Evolutionary conservation across 2,888 invertebrate species (phyloP).

Genomic region (Cheilosia urbana): DNA sequence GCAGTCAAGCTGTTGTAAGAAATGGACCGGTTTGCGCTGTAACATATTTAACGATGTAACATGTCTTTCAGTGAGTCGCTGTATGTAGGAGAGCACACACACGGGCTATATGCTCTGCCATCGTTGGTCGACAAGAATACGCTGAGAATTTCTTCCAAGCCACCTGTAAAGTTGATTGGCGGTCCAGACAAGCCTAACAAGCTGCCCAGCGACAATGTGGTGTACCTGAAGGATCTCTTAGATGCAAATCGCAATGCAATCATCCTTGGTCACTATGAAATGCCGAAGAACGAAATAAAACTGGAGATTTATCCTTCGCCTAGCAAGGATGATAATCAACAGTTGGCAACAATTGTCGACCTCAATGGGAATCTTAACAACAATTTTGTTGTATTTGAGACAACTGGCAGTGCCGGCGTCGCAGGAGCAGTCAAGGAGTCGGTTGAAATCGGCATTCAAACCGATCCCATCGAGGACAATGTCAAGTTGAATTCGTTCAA

Average conservation of each 20-base stretch:
- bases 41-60: not conserved
- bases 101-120: slow-evolving; percentile 95
- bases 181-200: slow-evolving; percentile 86
- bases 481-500: slow-evolving; percentile 81
- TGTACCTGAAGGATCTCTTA: slow-evolving; percentile 84
- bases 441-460: slow-evolving; percentile 85
- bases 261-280: slow-evolving; percentile 88
- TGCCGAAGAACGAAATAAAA: slow-evolving; percentile 86
- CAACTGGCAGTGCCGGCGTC: slow-evolving; percentile 77
- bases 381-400: slow-evolving; percentile 59
- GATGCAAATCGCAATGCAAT: slow-evolving; percentile 81
- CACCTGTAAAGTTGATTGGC: slow-evolving; percentile 89
- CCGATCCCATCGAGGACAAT: slow-evolving; percentile 84
- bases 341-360: slow-evolving; percentile 82
- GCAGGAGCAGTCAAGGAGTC: slow-evolving; percentile 78
- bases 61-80: slow-evolving; percentile 90
- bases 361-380: slow-evolving; percentile 73
- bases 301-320: slow-evolving; percentile 81
- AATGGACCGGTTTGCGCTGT: not conserved
- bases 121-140: slow-evolving; percentile 96
- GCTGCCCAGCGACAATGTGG: slow-evolving; percentile 81
- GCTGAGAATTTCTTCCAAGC: slow-evolving; percentile 91
- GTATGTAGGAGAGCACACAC: slow-evolving; percentile 94
- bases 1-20: slow-evolving; percentile 87
- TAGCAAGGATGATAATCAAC: slow-evolving; percentile 66